Percentiles rank a stretch among this genome's conserved stretches.
These are phyloP conservation scores for Rhynchotus rufescens DNA, from an alignment of 2,797 vertebrate genomes.

Conservation along the genomic window DNA sequence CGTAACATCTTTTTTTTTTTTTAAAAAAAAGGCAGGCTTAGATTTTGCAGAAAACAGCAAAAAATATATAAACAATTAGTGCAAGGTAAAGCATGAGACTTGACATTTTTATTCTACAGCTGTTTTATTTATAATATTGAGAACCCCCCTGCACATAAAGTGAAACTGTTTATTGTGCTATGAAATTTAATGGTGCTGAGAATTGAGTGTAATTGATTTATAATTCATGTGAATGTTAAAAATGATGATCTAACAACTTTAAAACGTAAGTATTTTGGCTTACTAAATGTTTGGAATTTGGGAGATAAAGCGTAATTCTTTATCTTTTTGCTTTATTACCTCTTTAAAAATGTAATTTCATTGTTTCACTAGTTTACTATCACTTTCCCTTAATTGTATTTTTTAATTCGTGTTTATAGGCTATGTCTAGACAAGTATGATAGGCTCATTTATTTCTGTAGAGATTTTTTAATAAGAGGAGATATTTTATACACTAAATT, in stretches of 20 bases:
- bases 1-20: not conserved
- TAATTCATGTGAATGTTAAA: constrained; percentile 57
- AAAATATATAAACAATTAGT: not conserved
- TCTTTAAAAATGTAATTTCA: constrained; percentile 50
- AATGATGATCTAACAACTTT: constrained; percentile 22
- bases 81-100: not conserved
- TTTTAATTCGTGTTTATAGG: constrained; percentile 44
- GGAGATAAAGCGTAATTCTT: not conserved
- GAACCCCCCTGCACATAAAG: constrained; percentile 1
- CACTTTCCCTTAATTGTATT: constrained; percentile 53
- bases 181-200: constrained; percentile 3
- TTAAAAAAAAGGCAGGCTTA: not conserved
- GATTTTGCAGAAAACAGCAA: constrained; percentile 12
- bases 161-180: constrained; percentile 11
- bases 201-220: constrained; percentile 53
- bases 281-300: not conserved
- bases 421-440: constrained; percentile 48
- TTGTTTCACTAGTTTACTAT: constrained; percentile 42
- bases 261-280: not conserved
- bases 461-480: not conserved
- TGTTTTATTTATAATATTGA: not conserved
- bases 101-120: not conserved
- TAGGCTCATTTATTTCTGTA: constrained; percentile 29
- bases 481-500: not conserved
- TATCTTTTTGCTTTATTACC: constrained; percentile 58